Evolutionary conservation across 1,140 invertebrate species (phyloP), one percentile per base, ranked within the genome.

Genomic region (Saccostrea cuccullata): DNA sequence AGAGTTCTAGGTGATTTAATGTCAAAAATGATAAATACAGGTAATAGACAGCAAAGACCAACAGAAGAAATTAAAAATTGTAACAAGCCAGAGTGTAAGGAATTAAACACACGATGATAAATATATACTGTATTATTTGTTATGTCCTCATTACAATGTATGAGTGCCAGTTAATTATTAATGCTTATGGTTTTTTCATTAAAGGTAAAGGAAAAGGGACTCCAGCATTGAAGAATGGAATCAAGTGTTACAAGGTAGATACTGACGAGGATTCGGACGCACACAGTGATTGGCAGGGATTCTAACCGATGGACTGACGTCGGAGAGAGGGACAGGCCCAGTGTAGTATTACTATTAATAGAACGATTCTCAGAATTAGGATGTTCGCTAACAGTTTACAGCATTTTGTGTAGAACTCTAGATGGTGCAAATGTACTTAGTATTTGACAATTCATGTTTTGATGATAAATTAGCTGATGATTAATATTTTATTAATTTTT

Each of bases 261-360:
- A 87, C 85, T 8, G 93, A 94, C 88, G 91, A 94, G 36, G 94
- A 94, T 60, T 93, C 93, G 23, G 93, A 94, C 85, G 64, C 86
- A 23, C 87, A 89, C 58, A 94, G 93, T 86, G 94, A 94, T 85
- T 94, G 94, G 94, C 93, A 94, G 83, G 94, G 93, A 30, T 94
- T 94, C 89, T 88, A 15, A 88, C 13, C 70, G 8, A 26, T 0
- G 23, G 12, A 26, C 26, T n/a, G n/a, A n/a, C n/a, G n/a, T n/a
- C n/a, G 4, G 17, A 47, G 47, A 23, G 13, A 15, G 13, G 26
- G 11, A 26, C 11, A 30, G 30, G 23, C 26, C 30, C 26, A 30
- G 70, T 36, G 0, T 77, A 77, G 13, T 2, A 15, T 77, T 26
- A 30, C 23, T 17, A 30, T n/a, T n/a, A n/a, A n/a, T 4, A 73